These are phyloP conservation scores for Limnephilus lunatus DNA, from an alignment of 2,888 invertebrate species.

Conservation along the genomic window DNA sequence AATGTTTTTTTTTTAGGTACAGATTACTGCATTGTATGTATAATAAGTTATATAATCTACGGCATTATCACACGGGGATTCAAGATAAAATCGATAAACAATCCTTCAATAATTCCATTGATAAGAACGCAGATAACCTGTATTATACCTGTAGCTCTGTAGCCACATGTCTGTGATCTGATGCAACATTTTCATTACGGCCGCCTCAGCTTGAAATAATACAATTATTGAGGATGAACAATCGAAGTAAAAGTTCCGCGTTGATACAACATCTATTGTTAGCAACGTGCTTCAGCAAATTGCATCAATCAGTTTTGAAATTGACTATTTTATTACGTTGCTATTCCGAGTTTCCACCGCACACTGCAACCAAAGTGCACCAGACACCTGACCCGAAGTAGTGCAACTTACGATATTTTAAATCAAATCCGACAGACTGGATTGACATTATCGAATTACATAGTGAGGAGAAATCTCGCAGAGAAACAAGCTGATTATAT, in stretches of 20 bases:
- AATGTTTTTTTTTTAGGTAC: not conserved
- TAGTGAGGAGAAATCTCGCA: not conserved
- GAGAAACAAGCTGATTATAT: not conserved
- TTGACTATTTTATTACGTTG: not conserved
- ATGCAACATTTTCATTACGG: not conserved
- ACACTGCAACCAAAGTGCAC: not conserved
- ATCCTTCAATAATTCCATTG: not conserved
- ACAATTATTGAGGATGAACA: not conserved
- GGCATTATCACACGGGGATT: not conserved
- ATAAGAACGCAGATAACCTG: not conserved
- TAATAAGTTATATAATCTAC: not conserved
- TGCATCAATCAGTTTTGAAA: constrained; percentile 27
- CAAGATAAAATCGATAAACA: not conserved
- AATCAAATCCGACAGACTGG: constrained; percentile 15
- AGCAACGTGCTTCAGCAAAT: not conserved
- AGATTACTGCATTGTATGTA: not conserved
- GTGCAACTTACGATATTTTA: not conserved
- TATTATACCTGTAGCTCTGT: not conserved
- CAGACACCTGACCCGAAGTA: not conserved
- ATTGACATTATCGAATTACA: constrained; percentile 25
- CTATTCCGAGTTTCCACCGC: not conserved
- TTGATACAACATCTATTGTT: constrained; percentile 7
- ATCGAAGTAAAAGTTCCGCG: constrained; percentile 6
- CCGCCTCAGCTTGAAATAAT: constrained; percentile 3
- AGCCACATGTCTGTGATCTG: not conserved